These are phyloP conservation scores for Cebidichthys violaceus DNA, from an alignment of 2,113 vertebrate genomes.

Conservation along the genomic window DNA sequence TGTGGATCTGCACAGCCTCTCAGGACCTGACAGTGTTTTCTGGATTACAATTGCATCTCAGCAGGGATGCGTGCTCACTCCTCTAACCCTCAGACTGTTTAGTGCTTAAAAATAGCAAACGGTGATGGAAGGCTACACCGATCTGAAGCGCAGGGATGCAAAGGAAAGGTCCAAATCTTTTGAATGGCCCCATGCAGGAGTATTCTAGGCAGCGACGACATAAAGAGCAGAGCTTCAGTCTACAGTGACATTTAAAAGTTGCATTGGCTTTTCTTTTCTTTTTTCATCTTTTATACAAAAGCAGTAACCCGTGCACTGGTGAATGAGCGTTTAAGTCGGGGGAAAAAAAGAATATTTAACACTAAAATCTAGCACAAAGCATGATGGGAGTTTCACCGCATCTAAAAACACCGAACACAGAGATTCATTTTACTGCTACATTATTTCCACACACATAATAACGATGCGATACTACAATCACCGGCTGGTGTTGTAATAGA, in stretches of 20 bases:
- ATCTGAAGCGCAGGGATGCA: constrained; percentile 31
- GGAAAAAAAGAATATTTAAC: not conserved
- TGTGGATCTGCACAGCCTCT: constrained; percentile 47
- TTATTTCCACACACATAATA: not conserved
- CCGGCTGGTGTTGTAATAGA: not conserved
- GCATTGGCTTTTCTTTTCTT: not conserved
- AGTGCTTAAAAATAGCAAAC: constrained; percentile 61
- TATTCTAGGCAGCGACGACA: not conserved
- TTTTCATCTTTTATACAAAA: constrained; percentile 3
- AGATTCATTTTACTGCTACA: not conserved
- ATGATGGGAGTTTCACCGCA: not conserved
- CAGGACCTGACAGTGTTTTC: constrained; percentile 66
- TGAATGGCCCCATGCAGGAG: constrained; percentile 15
- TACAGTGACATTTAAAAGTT: constrained; percentile 48
- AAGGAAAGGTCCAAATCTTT: constrained; percentile 41
- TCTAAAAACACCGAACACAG: not conserved
- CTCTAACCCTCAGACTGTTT: constrained; percentile 53
- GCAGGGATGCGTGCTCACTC: constrained; percentile 58
- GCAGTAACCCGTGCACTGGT: not conserved
- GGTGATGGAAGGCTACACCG: constrained; percentile 32
- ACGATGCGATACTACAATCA: not conserved
- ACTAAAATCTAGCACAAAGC: not conserved
- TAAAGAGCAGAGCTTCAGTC: constrained; percentile 14
- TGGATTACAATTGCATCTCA: constrained; percentile 63
- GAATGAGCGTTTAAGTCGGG: not conserved